A percentile compares a stretch with the other conserved stretches of the same genome.
Conservation (phyloP, 2,888 invertebrate genomes). For the Heliconius sara region DNA sequence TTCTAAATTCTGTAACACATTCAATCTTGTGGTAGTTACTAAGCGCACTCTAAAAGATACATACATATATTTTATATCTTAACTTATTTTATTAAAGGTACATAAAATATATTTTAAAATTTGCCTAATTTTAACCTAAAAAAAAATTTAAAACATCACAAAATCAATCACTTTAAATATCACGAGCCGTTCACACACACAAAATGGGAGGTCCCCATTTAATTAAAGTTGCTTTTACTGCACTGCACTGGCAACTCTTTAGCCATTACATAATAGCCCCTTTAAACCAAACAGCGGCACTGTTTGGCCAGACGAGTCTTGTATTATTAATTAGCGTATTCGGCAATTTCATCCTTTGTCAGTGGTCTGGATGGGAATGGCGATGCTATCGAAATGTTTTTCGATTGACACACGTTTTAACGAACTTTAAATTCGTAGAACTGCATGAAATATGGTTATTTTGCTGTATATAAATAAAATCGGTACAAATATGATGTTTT, state of each 20-base stretch:
- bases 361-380: slow-evolving; percentile 51
- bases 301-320: slow-evolving; percentile 69
- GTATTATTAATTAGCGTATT: slow-evolving; percentile 69
- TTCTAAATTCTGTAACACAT: no score
- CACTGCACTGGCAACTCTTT: slow-evolving; percentile 21
- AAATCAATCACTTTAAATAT: slow-evolving; percentile 10
- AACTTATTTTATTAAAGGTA: background rate
- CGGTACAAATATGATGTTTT: background rate
- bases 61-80: no score
- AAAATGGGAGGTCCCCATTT: background rate
- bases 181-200: background rate
- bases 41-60: no score
- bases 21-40: no score
- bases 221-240: slow-evolving; percentile 26
- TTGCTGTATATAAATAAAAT: background rate
- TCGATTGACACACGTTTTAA: slow-evolving; percentile 11
- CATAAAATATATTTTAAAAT: background rate
- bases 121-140: background rate
- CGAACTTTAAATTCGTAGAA: background rate
- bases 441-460: background rate
- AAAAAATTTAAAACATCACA: background rate
- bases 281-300: slow-evolving; percentile 44
- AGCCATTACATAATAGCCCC: slow-evolving; percentile 43
- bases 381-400: slow-evolving; percentile 37
- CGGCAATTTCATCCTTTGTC: slow-evolving; percentile 64